phyloP scores from a whole-genome alignment of 2,113 vertebrate genomes.

The Dasyornis broadbenti region DNA sequence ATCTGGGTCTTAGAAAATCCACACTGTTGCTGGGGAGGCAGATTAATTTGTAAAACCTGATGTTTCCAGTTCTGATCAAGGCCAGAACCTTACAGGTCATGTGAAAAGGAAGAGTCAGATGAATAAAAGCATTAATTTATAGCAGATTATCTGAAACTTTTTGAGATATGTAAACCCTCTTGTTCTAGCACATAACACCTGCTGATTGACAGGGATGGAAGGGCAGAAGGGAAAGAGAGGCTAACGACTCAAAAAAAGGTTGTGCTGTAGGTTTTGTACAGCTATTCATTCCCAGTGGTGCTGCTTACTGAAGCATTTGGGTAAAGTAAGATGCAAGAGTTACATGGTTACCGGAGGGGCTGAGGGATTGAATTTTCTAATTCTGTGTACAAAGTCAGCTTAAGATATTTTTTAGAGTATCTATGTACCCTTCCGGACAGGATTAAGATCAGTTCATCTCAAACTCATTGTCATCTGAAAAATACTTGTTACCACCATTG shows the following conservation, averaged over 20 bases:
- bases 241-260: background rate
- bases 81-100: background rate
- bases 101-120: background rate
- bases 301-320: background rate
- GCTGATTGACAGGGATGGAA: background rate
- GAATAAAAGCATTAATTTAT: slow-evolving; percentile 15
- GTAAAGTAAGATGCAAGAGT: background rate
- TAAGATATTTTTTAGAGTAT: background rate
- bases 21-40: background rate
- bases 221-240: background rate
- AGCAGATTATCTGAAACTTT: background rate
- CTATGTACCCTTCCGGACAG: background rate
- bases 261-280: background rate
- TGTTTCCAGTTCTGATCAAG: background rate
- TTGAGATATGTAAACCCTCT: background rate
- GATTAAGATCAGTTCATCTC: background rate
- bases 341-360: accelerated
- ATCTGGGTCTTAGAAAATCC: background rate
- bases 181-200: background rate
- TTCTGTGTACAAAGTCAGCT: background rate
- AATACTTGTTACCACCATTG: background rate
- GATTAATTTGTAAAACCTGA: background rate
- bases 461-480: background rate
- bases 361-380: background rate
- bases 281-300: background rate